phyloP scores from a whole-genome alignment of 2,113 vertebrate species.

The Gadus chalcogrammus region DNA sequence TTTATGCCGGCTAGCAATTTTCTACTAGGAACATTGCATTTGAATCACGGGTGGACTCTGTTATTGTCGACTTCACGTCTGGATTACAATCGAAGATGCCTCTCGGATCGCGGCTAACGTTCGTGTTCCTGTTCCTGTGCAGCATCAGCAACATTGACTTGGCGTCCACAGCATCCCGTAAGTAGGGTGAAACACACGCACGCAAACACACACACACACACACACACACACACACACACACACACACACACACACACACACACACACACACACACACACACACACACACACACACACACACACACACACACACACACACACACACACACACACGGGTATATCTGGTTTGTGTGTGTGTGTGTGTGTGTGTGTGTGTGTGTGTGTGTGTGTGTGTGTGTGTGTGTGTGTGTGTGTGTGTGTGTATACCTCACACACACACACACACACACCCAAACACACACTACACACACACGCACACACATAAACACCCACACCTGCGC shows the following conservation, averaged over 20 bases:
- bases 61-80: background rate
- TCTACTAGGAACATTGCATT: background rate
- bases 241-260: slow-evolving; percentile 7
- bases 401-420: too few species aligned
- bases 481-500: background rate
- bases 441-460: background rate
- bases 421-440: background rate
- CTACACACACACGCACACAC: background rate
- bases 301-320: background rate
- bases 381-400: too few species aligned
- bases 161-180: slow-evolving; percentile 49
- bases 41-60: background rate
- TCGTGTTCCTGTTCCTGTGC: slow-evolving; percentile 33
- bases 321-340: background rate
- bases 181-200: slow-evolving; percentile 37
- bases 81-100: slow-evolving; percentile 30
- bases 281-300: background rate
- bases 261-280: slow-evolving; percentile 23
- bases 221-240: slow-evolving; percentile 10
- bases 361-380: too few species aligned
- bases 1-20: background rate
- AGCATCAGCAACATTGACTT: slow-evolving; percentile 36
- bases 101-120: slow-evolving; percentile 6
- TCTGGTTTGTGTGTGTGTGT: background rate
- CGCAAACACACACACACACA: slow-evolving; percentile 1